Conservation (phyloP, 30 jellyfish, hydroid and myxozoan species). For the Pseudorhiza aurosa region DNA sequence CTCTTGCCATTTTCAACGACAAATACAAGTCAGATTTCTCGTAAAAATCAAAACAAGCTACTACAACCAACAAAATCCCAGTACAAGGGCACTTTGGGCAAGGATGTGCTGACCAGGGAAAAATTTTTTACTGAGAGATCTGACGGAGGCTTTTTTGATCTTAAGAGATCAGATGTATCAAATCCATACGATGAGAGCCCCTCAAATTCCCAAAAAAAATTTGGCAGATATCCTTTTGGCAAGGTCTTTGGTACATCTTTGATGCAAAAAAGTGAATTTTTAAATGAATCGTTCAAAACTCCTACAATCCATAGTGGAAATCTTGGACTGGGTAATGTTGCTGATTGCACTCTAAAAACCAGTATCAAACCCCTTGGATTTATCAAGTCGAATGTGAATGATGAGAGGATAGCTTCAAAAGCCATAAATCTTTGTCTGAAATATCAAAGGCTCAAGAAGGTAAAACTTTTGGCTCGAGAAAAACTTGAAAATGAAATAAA, state of each 20-base stretch:
- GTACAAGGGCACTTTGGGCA: no score
- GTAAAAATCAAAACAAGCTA: no score
- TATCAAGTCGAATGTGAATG: not conserved
- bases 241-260: not conserved
- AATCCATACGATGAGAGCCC: not conserved
- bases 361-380: not conserved
- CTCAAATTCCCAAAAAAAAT: not conserved
- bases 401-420: not conserved
- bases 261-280: not conserved
- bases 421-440: conserved; percentile 21
- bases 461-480: not conserved
- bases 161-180: no score
- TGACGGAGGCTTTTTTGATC: no score
- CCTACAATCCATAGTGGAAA: not conserved
- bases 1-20: no score
- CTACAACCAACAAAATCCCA: not conserved
- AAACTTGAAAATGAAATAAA: conserved; percentile 23
- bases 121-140: no score
- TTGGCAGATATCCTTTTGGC: not conserved
- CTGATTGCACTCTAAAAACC: not conserved
- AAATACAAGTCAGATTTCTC: not conserved
- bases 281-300: not conserved
- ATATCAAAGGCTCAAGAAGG: conserved; percentile 7
- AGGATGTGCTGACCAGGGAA: not conserved
- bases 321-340: not conserved